Evolutionary conservation across 2,888 invertebrate species (phyloP).

Genomic region (Watsonalla cultraria): DNA sequence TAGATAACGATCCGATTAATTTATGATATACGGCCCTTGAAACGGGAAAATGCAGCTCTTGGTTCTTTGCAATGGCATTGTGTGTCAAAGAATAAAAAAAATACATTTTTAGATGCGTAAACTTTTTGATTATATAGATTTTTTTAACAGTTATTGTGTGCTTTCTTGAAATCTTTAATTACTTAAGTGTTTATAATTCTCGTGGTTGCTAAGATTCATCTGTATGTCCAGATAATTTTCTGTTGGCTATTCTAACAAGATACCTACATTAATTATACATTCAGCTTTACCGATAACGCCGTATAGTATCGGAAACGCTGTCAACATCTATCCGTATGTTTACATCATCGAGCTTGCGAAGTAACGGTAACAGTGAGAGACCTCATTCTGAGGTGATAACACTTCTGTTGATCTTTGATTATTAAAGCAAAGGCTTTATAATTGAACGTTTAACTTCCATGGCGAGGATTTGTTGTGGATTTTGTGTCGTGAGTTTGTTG

Average conservation of each 20-base stretch:
- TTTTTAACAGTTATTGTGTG: too few relatives aligned
- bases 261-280: conserved; percentile 2
- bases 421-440: conserved; percentile 39
- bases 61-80: too few relatives aligned
- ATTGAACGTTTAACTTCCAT: conserved; percentile 40
- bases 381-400: conserved; percentile 63
- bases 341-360: conserved; percentile 36
- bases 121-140: too few relatives aligned
- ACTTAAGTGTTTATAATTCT: too few relatives aligned
- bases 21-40: neutral
- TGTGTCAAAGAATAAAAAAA: too few relatives aligned
- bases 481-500: neutral
- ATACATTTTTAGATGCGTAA: too few relatives aligned
- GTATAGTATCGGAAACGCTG: conserved; percentile 3
- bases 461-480: conserved; percentile 21
- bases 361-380: conserved; percentile 54
- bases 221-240: neutral
- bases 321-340: conserved; percentile 34
- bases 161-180: too few relatives aligned
- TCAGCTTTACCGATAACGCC: conserved; percentile 1
- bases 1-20: conserved; percentile 3
- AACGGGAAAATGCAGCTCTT: neutral
- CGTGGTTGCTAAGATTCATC: too few relatives aligned
- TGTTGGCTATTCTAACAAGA: neutral
- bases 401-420: conserved; percentile 42